These are phyloP conservation scores for Trachythela sp. DNA, from an alignment of 64 coral and sea anemone species.

Conservation along the genomic window DNA sequence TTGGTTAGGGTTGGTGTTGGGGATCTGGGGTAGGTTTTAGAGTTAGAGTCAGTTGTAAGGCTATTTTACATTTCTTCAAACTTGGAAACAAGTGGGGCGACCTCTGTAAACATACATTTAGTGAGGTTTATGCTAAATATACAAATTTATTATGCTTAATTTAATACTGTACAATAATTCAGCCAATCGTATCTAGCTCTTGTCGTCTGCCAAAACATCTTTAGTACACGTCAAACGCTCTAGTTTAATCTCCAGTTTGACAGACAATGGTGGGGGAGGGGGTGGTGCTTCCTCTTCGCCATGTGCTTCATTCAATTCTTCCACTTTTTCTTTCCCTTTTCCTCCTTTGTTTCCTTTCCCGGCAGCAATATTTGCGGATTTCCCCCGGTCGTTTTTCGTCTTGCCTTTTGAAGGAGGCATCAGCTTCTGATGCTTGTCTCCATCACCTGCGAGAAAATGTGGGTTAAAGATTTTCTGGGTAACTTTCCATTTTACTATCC, in stretches of 20 bases:
- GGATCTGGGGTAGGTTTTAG: no score
- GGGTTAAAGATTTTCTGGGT: constrained; percentile 9
- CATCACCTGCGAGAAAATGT: not conserved
- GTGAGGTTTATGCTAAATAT: no score
- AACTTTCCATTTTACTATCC: no score
- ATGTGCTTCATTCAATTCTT: not conserved
- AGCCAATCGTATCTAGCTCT: no score
- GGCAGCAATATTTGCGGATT: not conserved
- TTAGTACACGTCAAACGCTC: not conserved
- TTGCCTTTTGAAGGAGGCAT: not conserved
- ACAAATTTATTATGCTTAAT: no score
- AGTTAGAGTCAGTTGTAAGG: no score
- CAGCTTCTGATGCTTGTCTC: not conserved
- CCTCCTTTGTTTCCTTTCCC: not conserved
- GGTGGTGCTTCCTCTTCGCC: not conserved
- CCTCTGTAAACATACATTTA: no score
- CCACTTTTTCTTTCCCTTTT: constrained; percentile 8
- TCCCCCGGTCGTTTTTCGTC: not conserved
- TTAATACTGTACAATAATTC: no score
- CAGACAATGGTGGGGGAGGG: not conserved
- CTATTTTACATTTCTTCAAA: no score
- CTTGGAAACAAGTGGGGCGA: no score
- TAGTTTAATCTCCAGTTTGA: not conserved
- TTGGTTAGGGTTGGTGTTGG: no score
- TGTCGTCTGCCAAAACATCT: not conserved